Conservation (phyloP, 1,140 invertebrate genomes). For the Phocides pigmalion region DNA sequence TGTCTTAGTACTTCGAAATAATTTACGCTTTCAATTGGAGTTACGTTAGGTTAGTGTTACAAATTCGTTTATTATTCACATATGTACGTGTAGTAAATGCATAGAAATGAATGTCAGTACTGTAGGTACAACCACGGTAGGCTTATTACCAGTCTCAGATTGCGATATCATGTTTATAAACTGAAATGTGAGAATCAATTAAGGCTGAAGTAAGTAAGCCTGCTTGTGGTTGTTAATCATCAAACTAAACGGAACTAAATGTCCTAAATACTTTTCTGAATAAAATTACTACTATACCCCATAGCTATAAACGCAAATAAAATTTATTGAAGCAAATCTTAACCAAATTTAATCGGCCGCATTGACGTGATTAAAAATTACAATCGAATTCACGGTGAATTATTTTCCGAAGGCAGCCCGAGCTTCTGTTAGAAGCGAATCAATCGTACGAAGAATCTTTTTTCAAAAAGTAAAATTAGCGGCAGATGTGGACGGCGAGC, state of each 20-base stretch:
- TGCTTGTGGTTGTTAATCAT: background rate
- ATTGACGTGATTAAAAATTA: background rate
- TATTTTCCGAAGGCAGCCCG: conserved; percentile 12
- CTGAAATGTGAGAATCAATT: background rate
- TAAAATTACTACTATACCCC: no score
- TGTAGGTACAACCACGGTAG: background rate
- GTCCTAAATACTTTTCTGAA: no score
- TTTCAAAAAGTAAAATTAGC: conserved; percentile 65
- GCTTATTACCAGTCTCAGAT: conserved; percentile 2
- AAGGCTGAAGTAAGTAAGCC: no score
- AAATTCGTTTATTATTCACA: no score
- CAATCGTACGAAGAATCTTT: conserved; percentile 47
- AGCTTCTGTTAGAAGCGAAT: conserved; percentile 43
- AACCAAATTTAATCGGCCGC: background rate
- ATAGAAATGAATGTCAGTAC: background rate
- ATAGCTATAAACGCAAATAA: background rate
- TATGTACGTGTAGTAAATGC: background rate
- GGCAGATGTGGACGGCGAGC: conserved; percentile 68
- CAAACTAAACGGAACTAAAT: background rate
- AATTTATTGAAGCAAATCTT: background rate
- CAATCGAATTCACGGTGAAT: conserved; percentile 14
- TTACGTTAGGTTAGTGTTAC: background rate
- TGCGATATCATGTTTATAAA: background rate
- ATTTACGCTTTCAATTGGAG: background rate
- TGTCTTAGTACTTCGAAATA: background rate